phyloP scores from a whole-genome alignment of 2,113 vertebrate species.

The Myiagra hebetior region DNA sequence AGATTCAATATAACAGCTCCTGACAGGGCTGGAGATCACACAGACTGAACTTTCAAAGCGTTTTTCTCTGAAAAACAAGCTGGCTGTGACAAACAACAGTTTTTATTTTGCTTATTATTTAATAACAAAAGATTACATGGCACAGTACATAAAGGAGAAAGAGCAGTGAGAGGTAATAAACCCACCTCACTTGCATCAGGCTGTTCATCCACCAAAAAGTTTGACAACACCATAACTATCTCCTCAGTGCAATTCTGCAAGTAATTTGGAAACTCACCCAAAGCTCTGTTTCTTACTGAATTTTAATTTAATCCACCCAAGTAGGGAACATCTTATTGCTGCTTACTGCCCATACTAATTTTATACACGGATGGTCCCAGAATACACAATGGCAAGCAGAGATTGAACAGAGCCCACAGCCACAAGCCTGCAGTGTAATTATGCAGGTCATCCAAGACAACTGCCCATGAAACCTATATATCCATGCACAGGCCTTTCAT shows the following conservation, averaged over 20 bases:
- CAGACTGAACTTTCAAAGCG: conserved; percentile 60
- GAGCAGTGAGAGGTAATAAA: background rate
- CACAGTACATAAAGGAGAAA: background rate
- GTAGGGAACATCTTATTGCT: conserved; percentile 20
- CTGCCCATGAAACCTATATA: background rate
- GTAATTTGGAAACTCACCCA: conserved; percentile 14
- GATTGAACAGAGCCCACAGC: background rate
- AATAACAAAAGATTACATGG: conserved; percentile 41
- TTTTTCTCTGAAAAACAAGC: conserved; percentile 18
- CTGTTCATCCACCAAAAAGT: background rate
- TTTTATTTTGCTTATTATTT: conserved; percentile 64
- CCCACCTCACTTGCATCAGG: background rate
- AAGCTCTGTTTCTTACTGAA: conserved; percentile 5
- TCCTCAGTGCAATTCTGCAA: background rate
- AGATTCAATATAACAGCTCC: conserved; percentile 42
- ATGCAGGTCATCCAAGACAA: conserved; percentile 1
- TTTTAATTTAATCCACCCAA: conserved; percentile 39
- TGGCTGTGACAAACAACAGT: conserved; percentile 53
- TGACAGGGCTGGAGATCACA: conserved; percentile 60
- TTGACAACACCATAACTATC: background rate
- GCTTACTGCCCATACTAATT: background rate
- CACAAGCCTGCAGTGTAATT: background rate
- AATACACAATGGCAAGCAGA: background rate
- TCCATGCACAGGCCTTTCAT: background rate
- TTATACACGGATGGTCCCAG: background rate